These are phyloP conservation scores for Astyanax mexicanus DNA, from an alignment of 2,797 vertebrate genomes.

Conservation along the genomic window DNA sequence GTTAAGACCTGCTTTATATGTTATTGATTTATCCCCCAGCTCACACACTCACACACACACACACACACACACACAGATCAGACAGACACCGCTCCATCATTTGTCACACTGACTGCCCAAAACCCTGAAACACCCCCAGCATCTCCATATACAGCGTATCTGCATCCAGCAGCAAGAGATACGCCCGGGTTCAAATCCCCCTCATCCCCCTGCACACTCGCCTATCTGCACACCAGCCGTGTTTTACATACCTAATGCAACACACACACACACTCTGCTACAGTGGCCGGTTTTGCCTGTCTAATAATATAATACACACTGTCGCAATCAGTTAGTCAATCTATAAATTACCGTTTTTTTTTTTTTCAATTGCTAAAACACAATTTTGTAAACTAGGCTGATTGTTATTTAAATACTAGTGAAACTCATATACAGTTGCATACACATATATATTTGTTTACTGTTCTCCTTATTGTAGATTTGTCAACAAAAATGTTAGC, in stretches of 20 bases:
- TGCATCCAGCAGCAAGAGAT: neutral
- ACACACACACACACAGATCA: neutral
- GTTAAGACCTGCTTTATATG: neutral
- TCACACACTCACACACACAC: neutral
- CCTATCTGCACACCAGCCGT: neutral
- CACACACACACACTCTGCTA: neutral
- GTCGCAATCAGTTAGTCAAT: no score
- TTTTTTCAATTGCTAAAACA: no score
- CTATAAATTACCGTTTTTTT: no score
- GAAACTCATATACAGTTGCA: no score
- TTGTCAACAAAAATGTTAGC: no score
- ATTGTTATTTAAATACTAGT: no score
- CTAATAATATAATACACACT: no score
- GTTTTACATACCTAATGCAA: conserved; percentile 14
- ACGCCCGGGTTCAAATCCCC: conserved; percentile 35
- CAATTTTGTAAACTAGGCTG: no score
- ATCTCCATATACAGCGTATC: conserved; percentile 2
- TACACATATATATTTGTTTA: no score
- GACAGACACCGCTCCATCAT: neutral
- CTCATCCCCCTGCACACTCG: conserved; percentile 31
- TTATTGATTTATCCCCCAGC: neutral
- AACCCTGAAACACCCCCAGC: conserved; percentile 1
- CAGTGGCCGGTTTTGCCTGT: no score
- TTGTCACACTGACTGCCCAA: conserved; percentile 18
- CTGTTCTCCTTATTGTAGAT: no score